phyloP scores from a whole-genome alignment of 53 echinoderm and acorn worm species.

The Patiria pectinifera region DNA sequence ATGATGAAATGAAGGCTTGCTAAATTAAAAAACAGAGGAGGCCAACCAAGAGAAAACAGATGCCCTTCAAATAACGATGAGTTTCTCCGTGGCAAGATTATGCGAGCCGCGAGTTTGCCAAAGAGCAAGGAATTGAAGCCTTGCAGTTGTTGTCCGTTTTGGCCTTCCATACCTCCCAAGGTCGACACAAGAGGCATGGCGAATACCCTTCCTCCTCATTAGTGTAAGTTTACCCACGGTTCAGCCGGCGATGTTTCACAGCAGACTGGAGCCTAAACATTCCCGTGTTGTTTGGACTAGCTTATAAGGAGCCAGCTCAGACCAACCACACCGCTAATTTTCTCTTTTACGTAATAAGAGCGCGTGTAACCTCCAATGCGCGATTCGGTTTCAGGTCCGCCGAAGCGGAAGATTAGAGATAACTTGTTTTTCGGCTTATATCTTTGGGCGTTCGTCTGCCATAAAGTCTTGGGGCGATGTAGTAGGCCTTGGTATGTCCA shows the following conservation, averaged over 20 bases:
- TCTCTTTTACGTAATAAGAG: conserved; percentile 23
- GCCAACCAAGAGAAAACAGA: too few relatives aligned
- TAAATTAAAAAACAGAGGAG: too few relatives aligned
- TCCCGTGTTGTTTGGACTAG: conserved; percentile 58
- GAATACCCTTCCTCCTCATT: conserved; percentile 29
- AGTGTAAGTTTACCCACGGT: conserved; percentile 10
- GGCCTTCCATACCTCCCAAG: conserved; percentile 18
- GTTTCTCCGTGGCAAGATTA: too few relatives aligned
- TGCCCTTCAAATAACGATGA: too few relatives aligned
- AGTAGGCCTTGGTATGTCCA: not conserved
- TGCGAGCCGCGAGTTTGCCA: too few relatives aligned
- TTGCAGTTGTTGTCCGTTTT: not conserved
- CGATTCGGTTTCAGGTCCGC: conserved; percentile 2
- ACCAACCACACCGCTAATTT: conserved; percentile 23
- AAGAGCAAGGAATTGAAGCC: not conserved
- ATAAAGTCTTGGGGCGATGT: too few relatives aligned
- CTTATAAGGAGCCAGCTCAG: not conserved
- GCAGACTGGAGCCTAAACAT: conserved; percentile 55
- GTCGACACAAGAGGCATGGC: not conserved
- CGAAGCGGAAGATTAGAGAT: conserved; percentile 10
- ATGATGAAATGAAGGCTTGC: too few relatives aligned
- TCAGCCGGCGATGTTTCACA: conserved; percentile 21
- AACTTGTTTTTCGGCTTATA: not conserved
- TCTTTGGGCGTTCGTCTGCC: not conserved
- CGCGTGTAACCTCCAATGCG: not conserved